Evolutionary conservation across 2,888 invertebrate species (phyloP).

Genomic region (Corythucha ciliata): DNA sequence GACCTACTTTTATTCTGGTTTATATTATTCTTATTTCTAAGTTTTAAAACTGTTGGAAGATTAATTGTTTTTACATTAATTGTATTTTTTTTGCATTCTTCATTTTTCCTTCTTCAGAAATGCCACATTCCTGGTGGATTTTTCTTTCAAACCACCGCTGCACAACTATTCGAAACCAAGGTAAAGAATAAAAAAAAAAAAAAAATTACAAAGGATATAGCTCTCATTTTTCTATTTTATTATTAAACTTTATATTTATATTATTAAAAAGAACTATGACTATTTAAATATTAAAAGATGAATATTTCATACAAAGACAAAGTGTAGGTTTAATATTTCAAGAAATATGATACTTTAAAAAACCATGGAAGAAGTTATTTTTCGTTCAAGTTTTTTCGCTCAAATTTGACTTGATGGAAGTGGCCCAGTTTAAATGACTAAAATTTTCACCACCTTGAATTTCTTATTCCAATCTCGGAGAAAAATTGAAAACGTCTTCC

Average conservation of each 20-base stretch:
- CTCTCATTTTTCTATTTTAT: conserved; percentile 39
- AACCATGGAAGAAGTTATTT: too few species aligned
- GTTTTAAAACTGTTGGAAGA: conserved; percentile 27
- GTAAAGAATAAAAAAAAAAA: too few species aligned
- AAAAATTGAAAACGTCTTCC: too few species aligned
- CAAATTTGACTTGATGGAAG: conserved; percentile 33
- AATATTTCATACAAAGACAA: too few species aligned
- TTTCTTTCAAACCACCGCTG: conserved; percentile 30
- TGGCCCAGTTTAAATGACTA: conserved; percentile 25
- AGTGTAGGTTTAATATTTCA: too few species aligned
- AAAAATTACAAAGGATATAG: conserved; percentile 31
- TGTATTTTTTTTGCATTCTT: conserved; percentile 23
- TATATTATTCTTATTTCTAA: conserved; percentile 27
- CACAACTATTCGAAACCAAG: conserved; percentile 33
- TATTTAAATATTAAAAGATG: conserved; percentile 32
- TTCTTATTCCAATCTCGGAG: not conserved
- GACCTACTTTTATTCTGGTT: conserved; percentile 22
- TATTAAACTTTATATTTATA: conserved; percentile 37
- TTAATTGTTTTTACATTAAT: conserved; percentile 21
- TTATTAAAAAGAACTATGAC: conserved; percentile 37
- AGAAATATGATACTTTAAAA: too few species aligned
- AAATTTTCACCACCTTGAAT: not conserved
- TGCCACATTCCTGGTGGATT: conserved; percentile 19
- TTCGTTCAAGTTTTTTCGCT: conserved; percentile 39
- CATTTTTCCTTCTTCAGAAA: conserved; percentile 23